A percentile compares a stretch with the other conserved stretches of the same genome.
Evolutionary conservation across 2,797 vertebrate genomes (phyloP).

Genomic region (Poecilia velifera): DNA sequence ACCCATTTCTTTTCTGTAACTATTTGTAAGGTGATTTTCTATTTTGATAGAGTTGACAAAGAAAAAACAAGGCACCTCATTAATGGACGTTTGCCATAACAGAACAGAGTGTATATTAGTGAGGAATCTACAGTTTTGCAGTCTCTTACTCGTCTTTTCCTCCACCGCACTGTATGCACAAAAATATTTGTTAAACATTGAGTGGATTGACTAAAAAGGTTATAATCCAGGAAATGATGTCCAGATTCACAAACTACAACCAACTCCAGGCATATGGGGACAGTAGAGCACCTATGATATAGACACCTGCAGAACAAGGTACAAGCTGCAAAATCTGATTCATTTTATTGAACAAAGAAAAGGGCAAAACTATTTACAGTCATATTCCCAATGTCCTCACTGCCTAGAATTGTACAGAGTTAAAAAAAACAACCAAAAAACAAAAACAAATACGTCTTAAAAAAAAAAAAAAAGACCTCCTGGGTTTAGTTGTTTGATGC

Average conservation of each 20-base stretch:
- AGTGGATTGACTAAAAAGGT: neutral
- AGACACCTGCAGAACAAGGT: constrained; percentile 60
- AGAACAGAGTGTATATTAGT: constrained; percentile 35
- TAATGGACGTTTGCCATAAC: constrained; percentile 18
- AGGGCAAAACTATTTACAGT: constrained; percentile 87
- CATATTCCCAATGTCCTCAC: constrained; percentile 61
- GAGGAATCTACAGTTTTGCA: constrained; percentile 9
- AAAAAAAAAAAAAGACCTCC: constrained; percentile 46
- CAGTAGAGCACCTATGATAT: constrained; percentile 31
- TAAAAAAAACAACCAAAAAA: constrained; percentile 50
- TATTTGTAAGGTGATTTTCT: constrained; percentile 10
- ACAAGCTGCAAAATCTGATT: constrained; percentile 81
- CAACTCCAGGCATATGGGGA: constrained; percentile 14
- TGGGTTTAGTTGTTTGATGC: constrained; percentile 35
- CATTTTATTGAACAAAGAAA: constrained; percentile 81
- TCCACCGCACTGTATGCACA: constrained; percentile 21
- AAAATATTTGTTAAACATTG: constrained; percentile 51
- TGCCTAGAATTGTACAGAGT: constrained; percentile 47
- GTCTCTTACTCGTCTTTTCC: constrained; percentile 5
- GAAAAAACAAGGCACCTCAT: constrained; percentile 59
- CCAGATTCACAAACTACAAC: constrained; percentile 7
- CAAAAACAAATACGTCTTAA: constrained; percentile 23
- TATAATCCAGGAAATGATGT: constrained; percentile 15
- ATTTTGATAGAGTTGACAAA: constrained; percentile 5
- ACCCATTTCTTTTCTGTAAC: constrained; percentile 19